phyloP scores from a whole-genome alignment of 2,888 invertebrate species.

The Drosophila prostipennis region DNA sequence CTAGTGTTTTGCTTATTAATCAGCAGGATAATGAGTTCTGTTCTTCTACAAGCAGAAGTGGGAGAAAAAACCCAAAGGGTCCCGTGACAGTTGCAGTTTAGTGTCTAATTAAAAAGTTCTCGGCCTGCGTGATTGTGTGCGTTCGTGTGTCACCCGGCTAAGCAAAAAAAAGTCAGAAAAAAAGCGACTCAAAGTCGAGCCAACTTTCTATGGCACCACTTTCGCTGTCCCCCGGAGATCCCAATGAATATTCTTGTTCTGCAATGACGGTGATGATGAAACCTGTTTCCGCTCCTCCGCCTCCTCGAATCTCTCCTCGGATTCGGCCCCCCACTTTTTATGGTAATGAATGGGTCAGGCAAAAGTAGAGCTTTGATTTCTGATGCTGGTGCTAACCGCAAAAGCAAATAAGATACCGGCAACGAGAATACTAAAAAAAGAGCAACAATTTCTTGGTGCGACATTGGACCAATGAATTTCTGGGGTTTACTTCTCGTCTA shows the following conservation, averaged over 20 bases:
- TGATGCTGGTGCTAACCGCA: slow-evolving; percentile 59
- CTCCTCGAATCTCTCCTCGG: slow-evolving; percentile 2
- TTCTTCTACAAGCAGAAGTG: slow-evolving; percentile 3
- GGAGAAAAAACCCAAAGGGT: slow-evolving; percentile 4
- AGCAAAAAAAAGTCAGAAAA: slow-evolving; percentile 11
- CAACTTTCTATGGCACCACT: slow-evolving; percentile 78
- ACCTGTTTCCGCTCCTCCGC: slow-evolving; percentile 54
- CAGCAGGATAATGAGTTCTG: slow-evolving; percentile 43
- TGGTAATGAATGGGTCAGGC: slow-evolving; percentile 64
- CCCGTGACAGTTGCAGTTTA: slow-evolving; percentile 48
- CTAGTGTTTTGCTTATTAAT: slow-evolving; percentile 39
- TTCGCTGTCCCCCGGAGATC: slow-evolving; percentile 62
- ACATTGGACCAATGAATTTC: slow-evolving; percentile 40
- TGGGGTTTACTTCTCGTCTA: slow-evolving; percentile 37
- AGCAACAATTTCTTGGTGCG: slow-evolving; percentile 46
- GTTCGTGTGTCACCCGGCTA: slow-evolving; percentile 35
- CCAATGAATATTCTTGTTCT: slow-evolving; percentile 70
- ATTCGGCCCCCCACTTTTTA: slow-evolving; percentile 34
- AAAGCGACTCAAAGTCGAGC: slow-evolving; percentile 23
- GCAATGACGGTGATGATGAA: slow-evolving; percentile 57
- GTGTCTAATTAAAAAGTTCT: slow-evolving; percentile 42
- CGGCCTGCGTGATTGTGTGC: slow-evolving; percentile 9
- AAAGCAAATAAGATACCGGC: slow-evolving; percentile 59
- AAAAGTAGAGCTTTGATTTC: slow-evolving; percentile 63
- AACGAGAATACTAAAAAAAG: slow-evolving; percentile 2